A percentile compares a stretch with the other conserved stretches of the same genome.
Conservation (phyloP, 1,140 invertebrate genomes). For the Caligus rogercresseyi region DNA sequence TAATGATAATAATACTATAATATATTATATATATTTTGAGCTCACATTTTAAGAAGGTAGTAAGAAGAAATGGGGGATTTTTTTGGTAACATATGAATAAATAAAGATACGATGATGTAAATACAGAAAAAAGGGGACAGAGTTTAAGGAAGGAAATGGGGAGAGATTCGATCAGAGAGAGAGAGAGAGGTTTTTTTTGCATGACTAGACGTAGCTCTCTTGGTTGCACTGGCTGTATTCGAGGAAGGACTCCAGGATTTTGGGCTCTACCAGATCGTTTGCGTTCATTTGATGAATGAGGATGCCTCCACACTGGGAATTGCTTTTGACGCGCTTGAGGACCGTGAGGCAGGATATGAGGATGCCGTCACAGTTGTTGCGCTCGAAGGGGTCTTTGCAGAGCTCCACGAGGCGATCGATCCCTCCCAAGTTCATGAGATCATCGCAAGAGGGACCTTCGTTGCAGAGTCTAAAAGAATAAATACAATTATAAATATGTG, state of each 20-base stretch:
- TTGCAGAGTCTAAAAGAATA: conserved; percentile 42
- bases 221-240: conserved; percentile 43
- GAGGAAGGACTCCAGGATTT: conserved; percentile 47
- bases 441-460: conserved; percentile 46
- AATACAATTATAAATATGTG: neutral
- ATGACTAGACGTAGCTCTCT: conserved; percentile 42
- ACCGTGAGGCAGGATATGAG: conserved; percentile 44
- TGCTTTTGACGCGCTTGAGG: conserved; percentile 7
- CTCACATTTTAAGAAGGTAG: too few species aligned
- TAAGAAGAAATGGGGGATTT: too few species aligned
- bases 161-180: neutral
- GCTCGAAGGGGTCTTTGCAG: conserved; percentile 45
- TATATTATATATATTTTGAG: too few species aligned
- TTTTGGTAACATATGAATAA: neutral
- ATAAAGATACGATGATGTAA: neutral
- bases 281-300: conserved; percentile 35
- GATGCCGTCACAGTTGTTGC: conserved; percentile 51
- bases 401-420: conserved; percentile 50
- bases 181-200: neutral
- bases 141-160: neutral
- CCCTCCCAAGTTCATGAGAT: conserved; percentile 54
- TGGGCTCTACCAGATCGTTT: conserved; percentile 43
- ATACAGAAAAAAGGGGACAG: neutral
- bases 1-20: too few species aligned
- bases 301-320: conserved; percentile 21